Evolutionary conservation across 1,140 invertebrate genomes (phyloP).

Genomic region (Drosophila elegans): DNA sequence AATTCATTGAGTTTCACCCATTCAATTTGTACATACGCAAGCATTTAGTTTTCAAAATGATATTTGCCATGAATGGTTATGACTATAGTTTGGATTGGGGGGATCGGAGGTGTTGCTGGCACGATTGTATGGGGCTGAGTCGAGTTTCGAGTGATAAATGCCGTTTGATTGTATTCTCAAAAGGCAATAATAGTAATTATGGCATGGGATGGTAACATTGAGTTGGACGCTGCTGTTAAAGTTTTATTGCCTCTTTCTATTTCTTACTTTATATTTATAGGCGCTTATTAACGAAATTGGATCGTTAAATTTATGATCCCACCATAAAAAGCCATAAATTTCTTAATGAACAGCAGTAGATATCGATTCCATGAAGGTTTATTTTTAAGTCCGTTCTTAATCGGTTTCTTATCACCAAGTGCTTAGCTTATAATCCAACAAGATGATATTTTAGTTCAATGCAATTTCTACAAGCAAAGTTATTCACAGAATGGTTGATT

Average conservation of each 20-base stretch:
- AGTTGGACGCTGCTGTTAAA: slow-evolving; percentile 14
- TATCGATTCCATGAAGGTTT: slow-evolving; percentile 39
- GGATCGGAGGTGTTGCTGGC: slow-evolving; percentile 43
- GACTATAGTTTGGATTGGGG: slow-evolving; percentile 20
- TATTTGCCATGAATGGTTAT: slow-evolving; percentile 45
- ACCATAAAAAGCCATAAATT: slow-evolving; percentile 65
- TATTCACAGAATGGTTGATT: not conserved
- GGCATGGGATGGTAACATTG: slow-evolving; percentile 13
- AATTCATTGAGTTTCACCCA: slow-evolving; percentile 76
- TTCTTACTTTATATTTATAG: slow-evolving; percentile 59
- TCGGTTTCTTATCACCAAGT: slow-evolving; percentile 65
- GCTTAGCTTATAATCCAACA: slow-evolving; percentile 12
- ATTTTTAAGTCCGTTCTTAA: slow-evolving; percentile 57
- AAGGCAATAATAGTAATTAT: slow-evolving; percentile 42
- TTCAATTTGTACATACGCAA: slow-evolving; percentile 72
- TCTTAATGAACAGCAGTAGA: slow-evolving; percentile 55
- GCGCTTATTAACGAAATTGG: slow-evolving; percentile 74
- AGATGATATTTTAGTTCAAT: not conserved
- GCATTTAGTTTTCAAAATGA: slow-evolving; percentile 65
- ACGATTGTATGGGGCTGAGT: slow-evolving; percentile 36
- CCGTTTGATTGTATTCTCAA: slow-evolving; percentile 48
- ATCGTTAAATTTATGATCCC: slow-evolving; percentile 69
- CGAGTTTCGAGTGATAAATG: slow-evolving; percentile 66
- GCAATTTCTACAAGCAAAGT: not conserved
- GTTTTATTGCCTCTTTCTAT: slow-evolving; percentile 9